A percentile compares a stretch with the other conserved stretches of the same genome.
phyloP scores from a whole-genome alignment of 1,140 invertebrate genomes.

The Copidosoma floridanum region DNA sequence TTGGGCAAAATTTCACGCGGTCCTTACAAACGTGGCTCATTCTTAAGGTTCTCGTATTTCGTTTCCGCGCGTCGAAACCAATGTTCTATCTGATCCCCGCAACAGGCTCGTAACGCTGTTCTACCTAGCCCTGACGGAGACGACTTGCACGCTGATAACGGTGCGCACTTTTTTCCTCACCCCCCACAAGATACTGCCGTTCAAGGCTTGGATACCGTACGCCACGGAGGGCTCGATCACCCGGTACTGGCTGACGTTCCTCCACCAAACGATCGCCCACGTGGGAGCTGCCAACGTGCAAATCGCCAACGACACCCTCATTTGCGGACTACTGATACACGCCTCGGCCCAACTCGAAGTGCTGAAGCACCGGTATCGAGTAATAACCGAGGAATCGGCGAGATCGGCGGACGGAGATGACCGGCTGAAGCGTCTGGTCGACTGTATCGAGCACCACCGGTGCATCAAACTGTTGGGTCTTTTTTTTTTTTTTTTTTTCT shows the following conservation, averaged over 20 bases:
- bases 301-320: constrained; percentile 36
- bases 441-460: constrained; percentile 34
- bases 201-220: constrained; percentile 36
- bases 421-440: no score
- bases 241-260: constrained; percentile 33
- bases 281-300: constrained; percentile 31
- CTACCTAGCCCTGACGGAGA: constrained; percentile 31
- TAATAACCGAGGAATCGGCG: constrained; percentile 10
- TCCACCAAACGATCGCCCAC: constrained; percentile 36
- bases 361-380: constrained; percentile 30
- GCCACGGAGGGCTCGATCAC: constrained; percentile 9
- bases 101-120: constrained; percentile 26
- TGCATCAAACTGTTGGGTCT: no score
- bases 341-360: constrained; percentile 32
- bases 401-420: no score
- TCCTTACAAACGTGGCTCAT: no score
- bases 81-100: background rate
- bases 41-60: no score
- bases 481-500: no score
- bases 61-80: no score
- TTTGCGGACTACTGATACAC: constrained; percentile 36
- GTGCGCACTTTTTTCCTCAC: constrained; percentile 31
- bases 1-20: no score
- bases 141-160: constrained; percentile 32
- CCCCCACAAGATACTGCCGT: constrained; percentile 30